Percentiles rank a stretch among this genome's conserved stretches.
Evolutionary conservation across 1,140 invertebrate genomes (phyloP).

Genomic region (Venturia canescens): DNA sequence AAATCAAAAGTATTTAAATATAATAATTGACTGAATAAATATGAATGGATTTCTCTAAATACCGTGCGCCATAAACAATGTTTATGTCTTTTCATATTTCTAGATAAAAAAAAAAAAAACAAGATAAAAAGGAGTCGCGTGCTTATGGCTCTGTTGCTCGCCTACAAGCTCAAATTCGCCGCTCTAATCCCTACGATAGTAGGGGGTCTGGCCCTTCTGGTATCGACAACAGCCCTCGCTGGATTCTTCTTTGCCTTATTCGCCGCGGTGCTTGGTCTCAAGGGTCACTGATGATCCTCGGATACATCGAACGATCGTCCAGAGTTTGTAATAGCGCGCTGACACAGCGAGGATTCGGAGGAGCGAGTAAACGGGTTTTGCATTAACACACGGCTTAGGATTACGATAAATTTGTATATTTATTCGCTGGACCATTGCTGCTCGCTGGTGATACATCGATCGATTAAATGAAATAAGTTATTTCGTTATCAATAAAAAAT

Average conservation of each 20-base stretch:
- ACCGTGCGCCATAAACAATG: background rate
- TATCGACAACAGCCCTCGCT: constrained; percentile 86
- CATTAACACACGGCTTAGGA: background rate
- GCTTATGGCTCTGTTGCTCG: constrained; percentile 85
- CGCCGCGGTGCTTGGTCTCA: constrained; percentile 79
- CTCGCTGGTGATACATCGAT: constrained; percentile 24
- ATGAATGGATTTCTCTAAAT: background rate
- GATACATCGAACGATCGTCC: background rate
- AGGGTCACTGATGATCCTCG: constrained; percentile 60
- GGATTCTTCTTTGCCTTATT: constrained; percentile 92
- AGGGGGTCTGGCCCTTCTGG: constrained; percentile 84
- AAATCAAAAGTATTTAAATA: too few relatives aligned
- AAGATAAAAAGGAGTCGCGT: constrained; percentile 81
- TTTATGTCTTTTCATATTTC: constrained; percentile 25
- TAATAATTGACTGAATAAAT: background rate
- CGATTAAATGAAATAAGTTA: constrained; percentile 30
- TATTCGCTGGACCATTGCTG: constrained; percentile 18
- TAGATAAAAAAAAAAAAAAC: constrained; percentile 71
- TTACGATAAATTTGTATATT: background rate
- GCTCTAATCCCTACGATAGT: constrained; percentile 86
- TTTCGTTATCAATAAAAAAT: background rate
- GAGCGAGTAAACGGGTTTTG: background rate
- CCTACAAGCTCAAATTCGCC: constrained; percentile 90
- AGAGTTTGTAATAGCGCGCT: background rate
- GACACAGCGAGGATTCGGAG: background rate